Base-by-base conservation (phyloP, 2,797 vertebrate species). In the Capromys pilorides region DNA sequence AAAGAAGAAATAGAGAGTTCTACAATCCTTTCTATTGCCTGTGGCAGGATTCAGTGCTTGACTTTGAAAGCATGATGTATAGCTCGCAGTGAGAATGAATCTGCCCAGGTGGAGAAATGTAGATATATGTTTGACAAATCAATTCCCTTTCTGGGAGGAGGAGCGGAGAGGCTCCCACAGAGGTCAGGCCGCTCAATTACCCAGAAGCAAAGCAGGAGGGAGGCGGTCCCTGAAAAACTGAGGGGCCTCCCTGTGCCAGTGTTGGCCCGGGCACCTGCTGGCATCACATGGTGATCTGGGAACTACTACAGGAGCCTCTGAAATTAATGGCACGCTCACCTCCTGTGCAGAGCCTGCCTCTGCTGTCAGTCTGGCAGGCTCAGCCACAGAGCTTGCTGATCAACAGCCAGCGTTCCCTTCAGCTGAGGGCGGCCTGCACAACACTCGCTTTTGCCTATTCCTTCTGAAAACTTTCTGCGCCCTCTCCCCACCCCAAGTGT, bases 61-160 rank as follows among this genome's bases (percentile, higher is more conserved):
- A 86, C 96, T 96, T 93, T 92, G 91, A 95, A 94, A 96, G 85
- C 26, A 2, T 94, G 94, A 95, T 86, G 61, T 66, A 86, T 61
- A 66, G 94, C 89, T 94, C 0, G 0, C 86, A 24, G 79, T 94
- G 91, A 96, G 86, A 91, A 96, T 77, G 94, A 95, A 95, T 96
- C 94, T 95, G 90, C 81, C 83, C 4, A 0, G 39, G 84, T 79
- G 84, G 57, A 83, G 86, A 85, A 80, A 83, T 78, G 89, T 93
- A 91, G 89, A 81, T 96, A 64, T 89, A 80, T 90, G 87, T 94
- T 93, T 96, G 94, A 96, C 95, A 97, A 96, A 96, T 96, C 96
- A 95, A 97, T 96, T 95, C 88, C 33, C 59, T 54, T 87, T 80
- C 91, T 69, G 61, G 61, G 16, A 91, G 93, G 41, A 95, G 64